Evolutionary conservation across 2,888 invertebrate genomes (phyloP), one percentile per base, ranked within the genome.

Genomic region (Ptychoptera contaminata): DNA sequence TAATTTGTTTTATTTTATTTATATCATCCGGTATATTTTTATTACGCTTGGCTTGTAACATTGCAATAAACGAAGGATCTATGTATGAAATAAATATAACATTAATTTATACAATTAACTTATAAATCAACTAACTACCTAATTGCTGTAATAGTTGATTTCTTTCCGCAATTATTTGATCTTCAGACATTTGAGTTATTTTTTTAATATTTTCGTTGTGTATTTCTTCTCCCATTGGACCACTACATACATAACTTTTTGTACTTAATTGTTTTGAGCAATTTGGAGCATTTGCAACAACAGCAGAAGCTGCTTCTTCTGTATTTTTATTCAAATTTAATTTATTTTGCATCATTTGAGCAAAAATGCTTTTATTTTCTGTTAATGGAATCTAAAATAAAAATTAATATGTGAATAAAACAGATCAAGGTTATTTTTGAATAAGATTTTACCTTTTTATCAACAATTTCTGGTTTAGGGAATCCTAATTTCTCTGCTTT

Each of bases 151-250:
- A 55, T 16, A 93, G 62, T 54, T 79, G 77, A 49, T 76, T 65
- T 50, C 77, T 75, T 59, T 90, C 88, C 43, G 72, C 71, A 12
- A 82, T 54, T 52, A 92, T 88, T 54, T 91, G 84, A 43, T 76
- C 69, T 51, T 75, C 68, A 2, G 75, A 72, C 83, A 92, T 81
- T 56, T 71, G 62, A 36, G 68, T 67, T 10, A 93, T 58, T 46
- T 74, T 64, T 51, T 72, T 65, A 0, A 81, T 39, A 63, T 91
- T 93, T 62, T 85, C 81, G 50, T 67, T 61, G 55, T 92, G 87
- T 47, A 42, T 36, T 11, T 37, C 37, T 8, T 15, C 15, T 40
- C 16, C 15, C 8, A 44, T 8, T 35, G 35, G 35, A 32, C 23
- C 12, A 12, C 43, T 36, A 37, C 2, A 15, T 12, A 2, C 16